phyloP scores from a whole-genome alignment of 2,797 vertebrate genomes.

The Sparus aurata region DNA sequence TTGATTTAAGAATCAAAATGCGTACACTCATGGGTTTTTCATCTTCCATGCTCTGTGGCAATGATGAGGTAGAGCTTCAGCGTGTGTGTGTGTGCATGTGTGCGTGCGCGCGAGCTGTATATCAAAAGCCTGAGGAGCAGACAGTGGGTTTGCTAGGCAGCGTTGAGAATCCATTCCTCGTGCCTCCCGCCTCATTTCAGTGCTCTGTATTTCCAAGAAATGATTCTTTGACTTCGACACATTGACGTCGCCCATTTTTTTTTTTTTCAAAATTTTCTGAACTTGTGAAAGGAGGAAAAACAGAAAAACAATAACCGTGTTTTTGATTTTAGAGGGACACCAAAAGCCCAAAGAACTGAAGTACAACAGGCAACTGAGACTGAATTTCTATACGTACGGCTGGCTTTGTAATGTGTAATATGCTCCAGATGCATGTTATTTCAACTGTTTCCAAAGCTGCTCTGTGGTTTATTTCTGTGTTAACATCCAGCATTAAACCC shows the following conservation, averaged over 20 bases:
- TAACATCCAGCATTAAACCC: neutral
- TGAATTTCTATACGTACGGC: neutral
- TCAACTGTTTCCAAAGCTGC: neutral
- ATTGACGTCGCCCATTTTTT: slow-evolving; percentile 35
- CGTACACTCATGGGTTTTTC: slow-evolving; percentile 78
- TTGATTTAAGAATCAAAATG: slow-evolving; percentile 85
- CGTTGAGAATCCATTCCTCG: slow-evolving; percentile 79
- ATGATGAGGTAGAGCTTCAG: slow-evolving; percentile 71
- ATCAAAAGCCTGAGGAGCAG: slow-evolving; percentile 70
- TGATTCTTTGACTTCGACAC: slow-evolving; percentile 70
- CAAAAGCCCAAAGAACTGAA: neutral
- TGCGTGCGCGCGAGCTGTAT: slow-evolving; percentile 48
- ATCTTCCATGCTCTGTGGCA: slow-evolving; percentile 76
- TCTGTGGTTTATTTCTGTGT: neutral
- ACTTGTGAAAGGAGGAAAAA: slow-evolving; percentile 41
- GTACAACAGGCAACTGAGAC: neutral
- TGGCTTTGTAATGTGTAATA: neutral
- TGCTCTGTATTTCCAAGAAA: slow-evolving; percentile 73
- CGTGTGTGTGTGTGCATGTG: slow-evolving; percentile 47
- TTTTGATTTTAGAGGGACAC: neutral
- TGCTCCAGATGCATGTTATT: too few relatives aligned
- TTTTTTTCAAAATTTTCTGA: slow-evolving; percentile 8
- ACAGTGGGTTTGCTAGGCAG: slow-evolving; percentile 48
- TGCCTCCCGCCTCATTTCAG: slow-evolving; percentile 73
- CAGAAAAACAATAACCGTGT: slow-evolving; percentile 4